Base-by-base conservation (phyloP, 2,888 invertebrate species). In the Nomada ferruginata region DNA sequence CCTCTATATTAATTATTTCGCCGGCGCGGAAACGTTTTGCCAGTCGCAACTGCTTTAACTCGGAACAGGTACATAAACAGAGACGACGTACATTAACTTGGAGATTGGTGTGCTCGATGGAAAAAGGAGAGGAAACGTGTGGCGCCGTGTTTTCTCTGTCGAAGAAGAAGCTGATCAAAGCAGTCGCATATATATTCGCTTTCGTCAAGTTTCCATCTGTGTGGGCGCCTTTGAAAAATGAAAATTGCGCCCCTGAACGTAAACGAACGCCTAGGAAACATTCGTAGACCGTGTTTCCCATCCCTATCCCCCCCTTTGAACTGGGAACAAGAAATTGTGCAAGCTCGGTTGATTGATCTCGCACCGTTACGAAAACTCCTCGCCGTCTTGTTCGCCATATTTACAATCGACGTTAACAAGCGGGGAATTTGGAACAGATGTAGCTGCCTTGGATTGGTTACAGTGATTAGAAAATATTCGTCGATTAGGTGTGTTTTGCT, bases 101-200 rank as follows among this genome's bases (percentile, higher is more conserved):
- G 73, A 61, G 52, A 75, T 83, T 78, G 64, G 79, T 71, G 53
- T 70, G 73, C 76, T 69, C 50, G 72, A 66, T 52, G 70, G 77
- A 84, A 82, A 77, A 79, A 65, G 75, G 57, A 72, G 63, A 69
- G 75, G 61, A 59, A 64, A 69, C 63, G 52, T 42, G 18, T 13
- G 26, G 36, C 11, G 61, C 10, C 9, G 11, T 10, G 18, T 52
- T 36, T 60, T 23, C 36, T 61, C 60, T 69, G 75, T 60, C 69
- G 79, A 68, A 57, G 83, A 81, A 71, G 83, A 75, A 85, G 78
- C 79, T 88, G 88, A 87, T 88, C 87, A 87, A 87, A 87, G 88
- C 82, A 68, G 63, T 79, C 68, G 18, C 64, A 78, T 77, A 84
- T 83, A 83, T 87, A 87, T 87, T 87, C 87, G 86, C 87, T 82